Evolutionary conservation across 2,888 invertebrate species (phyloP).

Genomic region (Poecilobothrus nobilitatus): DNA sequence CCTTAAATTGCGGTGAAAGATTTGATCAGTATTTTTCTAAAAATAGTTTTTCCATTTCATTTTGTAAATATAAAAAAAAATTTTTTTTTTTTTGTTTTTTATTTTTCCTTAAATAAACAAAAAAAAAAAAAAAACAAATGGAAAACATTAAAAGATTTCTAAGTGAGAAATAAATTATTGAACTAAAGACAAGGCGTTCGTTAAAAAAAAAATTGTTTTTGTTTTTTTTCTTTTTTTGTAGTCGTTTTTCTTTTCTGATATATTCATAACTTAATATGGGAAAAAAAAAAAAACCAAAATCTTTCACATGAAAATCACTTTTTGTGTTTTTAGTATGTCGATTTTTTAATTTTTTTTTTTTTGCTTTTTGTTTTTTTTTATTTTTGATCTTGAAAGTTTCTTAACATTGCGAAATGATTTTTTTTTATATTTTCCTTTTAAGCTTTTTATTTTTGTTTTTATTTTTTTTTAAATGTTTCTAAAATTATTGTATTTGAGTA

Average conservation of each 20-base stretch:
- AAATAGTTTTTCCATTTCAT: not conserved
- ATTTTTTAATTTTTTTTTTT: not conserved
- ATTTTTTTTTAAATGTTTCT: not conserved
- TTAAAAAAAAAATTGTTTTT: not conserved
- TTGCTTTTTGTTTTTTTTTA: not conserved
- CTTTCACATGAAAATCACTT: constrained; percentile 1
- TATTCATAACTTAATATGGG: too few relatives aligned
- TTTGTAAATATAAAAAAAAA: too few relatives aligned
- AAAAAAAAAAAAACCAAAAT: not conserved
- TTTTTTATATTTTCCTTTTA: not conserved
- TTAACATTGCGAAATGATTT: not conserved
- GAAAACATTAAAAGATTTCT: too few relatives aligned
- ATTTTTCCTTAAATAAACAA: too few relatives aligned
- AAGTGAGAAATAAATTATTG: not conserved
- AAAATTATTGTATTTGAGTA: not conserved
- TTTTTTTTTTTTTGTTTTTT: too few relatives aligned
- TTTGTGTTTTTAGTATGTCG: too few relatives aligned
- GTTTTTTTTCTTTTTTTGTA: not conserved
- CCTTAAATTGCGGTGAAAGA: too few relatives aligned
- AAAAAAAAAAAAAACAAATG: not conserved
- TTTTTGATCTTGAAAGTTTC: not conserved
- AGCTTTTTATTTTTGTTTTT: not conserved
- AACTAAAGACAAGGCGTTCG: not conserved
- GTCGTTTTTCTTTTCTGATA: too few relatives aligned
- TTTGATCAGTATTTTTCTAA: too few relatives aligned